phyloP scores from a whole-genome alignment of 92 coral and sea anemone species.

The Epizoanthus stellaris region DNA sequence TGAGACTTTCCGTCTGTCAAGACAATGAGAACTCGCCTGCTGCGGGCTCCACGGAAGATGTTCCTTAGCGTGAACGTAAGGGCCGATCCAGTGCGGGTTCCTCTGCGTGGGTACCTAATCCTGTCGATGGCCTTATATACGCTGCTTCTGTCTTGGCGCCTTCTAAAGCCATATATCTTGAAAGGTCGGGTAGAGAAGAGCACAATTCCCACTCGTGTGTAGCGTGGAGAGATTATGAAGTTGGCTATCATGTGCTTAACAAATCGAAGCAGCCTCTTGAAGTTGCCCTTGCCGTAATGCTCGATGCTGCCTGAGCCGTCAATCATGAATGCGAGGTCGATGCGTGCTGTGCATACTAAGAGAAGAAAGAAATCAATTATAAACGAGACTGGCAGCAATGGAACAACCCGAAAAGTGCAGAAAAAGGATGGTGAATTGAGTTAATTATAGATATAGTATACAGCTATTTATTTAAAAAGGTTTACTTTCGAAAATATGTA shows the following conservation, averaged over 20 bases:
- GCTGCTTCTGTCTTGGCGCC: constrained; percentile 53
- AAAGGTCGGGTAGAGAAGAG: constrained; percentile 75
- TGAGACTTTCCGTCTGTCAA: constrained; percentile 88
- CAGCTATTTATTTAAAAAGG: too few species aligned
- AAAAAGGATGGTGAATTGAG: too few species aligned
- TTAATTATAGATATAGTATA: too few species aligned
- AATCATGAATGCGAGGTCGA: constrained; percentile 87
- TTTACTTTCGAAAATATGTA: too few species aligned
- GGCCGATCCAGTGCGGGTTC: constrained; percentile 89
- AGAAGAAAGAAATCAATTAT: not conserved
- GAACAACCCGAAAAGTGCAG: too few species aligned
- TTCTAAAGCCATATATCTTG: constrained; percentile 70
- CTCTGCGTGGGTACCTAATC: constrained; percentile 90
- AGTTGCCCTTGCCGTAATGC: constrained; percentile 82
- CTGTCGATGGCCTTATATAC: constrained; percentile 57
- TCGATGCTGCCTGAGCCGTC: constrained; percentile 98
- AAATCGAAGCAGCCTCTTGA: constrained; percentile 77
- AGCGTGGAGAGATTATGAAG: constrained; percentile 77
- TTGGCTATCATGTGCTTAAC: constrained; percentile 70
- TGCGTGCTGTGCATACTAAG: constrained; percentile 69
- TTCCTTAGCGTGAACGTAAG: constrained; percentile 61
- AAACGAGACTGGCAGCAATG: not conserved
- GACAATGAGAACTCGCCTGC: constrained; percentile 62
- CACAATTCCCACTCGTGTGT: constrained; percentile 73
- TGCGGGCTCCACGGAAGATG: constrained; percentile 65